Percentiles rank a stretch among this genome's conserved stretches.
Evolutionary conservation across 2,113 vertebrate genomes (phyloP).

Genomic region (Leptodactylus fuscus): DNA sequence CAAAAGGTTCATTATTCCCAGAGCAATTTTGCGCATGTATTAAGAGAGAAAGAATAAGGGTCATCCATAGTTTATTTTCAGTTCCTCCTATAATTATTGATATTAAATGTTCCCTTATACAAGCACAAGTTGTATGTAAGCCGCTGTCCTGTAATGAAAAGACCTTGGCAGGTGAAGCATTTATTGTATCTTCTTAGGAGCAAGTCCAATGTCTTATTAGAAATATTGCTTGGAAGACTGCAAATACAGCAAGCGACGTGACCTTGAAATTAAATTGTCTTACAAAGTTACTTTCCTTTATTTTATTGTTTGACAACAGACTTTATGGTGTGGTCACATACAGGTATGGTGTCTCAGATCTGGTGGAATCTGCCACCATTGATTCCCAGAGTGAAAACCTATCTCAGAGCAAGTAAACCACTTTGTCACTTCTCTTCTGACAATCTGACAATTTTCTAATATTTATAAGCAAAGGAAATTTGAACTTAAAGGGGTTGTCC

Average conservation of each 20-base stretch:
- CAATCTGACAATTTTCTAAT: too few species aligned
- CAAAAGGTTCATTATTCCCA: conserved; percentile 22
- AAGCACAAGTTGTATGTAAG: neutral
- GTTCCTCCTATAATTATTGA: conserved; percentile 22
- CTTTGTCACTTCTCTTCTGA: too few species aligned
- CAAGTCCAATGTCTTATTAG: neutral
- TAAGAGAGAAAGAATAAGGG: neutral
- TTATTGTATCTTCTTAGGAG: neutral
- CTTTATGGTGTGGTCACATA: too few species aligned
- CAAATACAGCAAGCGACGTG: neutral
- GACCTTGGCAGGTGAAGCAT: too few species aligned
- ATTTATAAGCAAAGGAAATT: too few species aligned
- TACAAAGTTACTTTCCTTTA: neutral
- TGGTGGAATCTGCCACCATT: too few species aligned
- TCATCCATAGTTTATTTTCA: conserved; percentile 37
- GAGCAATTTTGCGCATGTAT: neutral
- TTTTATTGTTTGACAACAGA: too few species aligned
- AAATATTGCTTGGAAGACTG: too few species aligned
- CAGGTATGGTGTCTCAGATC: too few species aligned
- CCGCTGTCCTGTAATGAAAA: neutral
- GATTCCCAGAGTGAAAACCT: too few species aligned
- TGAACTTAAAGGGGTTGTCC: too few species aligned
- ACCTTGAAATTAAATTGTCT: neutral
- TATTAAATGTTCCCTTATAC: conserved; percentile 21
- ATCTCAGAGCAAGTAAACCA: too few species aligned